Percentiles rank a stretch among this genome's conserved stretches.
phyloP scores from a whole-genome alignment of 2,797 vertebrate genomes.

The Intellagama lesueurii region DNA sequence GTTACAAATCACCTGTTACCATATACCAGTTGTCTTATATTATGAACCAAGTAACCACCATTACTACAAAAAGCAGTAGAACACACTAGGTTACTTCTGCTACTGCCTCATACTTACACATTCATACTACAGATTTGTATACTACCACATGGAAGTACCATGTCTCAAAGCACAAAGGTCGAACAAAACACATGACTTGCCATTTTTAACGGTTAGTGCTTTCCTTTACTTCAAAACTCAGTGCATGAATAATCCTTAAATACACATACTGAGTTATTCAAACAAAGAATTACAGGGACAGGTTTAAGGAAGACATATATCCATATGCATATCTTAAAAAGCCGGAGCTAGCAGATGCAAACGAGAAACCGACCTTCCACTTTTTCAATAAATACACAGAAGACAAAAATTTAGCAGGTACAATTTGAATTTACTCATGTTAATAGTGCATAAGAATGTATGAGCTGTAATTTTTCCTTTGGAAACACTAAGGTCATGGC shows the following conservation, averaged over 20 bases:
- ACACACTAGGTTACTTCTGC: neutral
- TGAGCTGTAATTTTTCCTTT: neutral
- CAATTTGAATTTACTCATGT: neutral
- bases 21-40: neutral
- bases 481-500: neutral
- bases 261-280: accelerated
- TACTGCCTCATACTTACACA: neutral
- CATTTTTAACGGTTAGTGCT: neutral
- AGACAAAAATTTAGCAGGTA: neutral
- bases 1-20: neutral
- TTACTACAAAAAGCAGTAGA: too few relatives aligned
- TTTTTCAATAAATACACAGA: neutral
- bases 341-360: neutral
- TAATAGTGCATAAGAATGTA: neutral
- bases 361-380: neutral
- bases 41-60: neutral
- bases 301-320: neutral
- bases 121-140: neutral
- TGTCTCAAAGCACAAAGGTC: neutral
- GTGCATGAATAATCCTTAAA: accelerated
- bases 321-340: neutral
- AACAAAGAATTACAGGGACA: neutral
- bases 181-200: neutral
- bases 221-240: accelerated
- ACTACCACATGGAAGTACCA: accelerated